Evolutionary conservation across 2,113 vertebrate genomes (phyloP).

Genomic region (Tragulus kanchil): DNA sequence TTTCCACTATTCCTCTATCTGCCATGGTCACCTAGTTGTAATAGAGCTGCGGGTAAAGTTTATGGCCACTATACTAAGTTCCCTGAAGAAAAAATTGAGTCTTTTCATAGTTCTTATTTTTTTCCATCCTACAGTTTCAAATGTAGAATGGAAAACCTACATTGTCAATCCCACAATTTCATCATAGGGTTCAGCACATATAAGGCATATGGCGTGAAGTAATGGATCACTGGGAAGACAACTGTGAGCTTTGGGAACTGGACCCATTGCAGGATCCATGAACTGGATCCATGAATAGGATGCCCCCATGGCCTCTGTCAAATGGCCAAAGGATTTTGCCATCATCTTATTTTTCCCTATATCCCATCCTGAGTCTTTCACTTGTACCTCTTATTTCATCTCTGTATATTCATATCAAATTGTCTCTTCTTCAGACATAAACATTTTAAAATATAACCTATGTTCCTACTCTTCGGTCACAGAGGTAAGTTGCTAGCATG

Average conservation of each 20-base stretch:
- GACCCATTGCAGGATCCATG: background rate
- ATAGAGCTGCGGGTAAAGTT: fast-evolving
- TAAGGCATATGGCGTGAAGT: background rate
- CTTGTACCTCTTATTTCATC: background rate
- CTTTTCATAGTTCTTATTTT: background rate
- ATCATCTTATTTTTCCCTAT: background rate
- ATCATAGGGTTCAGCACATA: background rate
- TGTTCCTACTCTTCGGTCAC: fast-evolving
- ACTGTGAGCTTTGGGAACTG: background rate
- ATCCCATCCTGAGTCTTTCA: no score
- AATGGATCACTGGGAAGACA: background rate
- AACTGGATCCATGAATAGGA: background rate
- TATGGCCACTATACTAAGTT: background rate
- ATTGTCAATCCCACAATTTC: no score
- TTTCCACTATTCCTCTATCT: background rate
- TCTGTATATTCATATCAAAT: background rate
- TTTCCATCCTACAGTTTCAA: background rate
- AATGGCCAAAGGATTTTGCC: fast-evolving
- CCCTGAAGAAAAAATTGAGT: background rate
- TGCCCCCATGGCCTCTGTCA: background rate
- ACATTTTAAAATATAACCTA: background rate
- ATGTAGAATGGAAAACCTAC: background rate
- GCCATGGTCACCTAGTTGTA: background rate
- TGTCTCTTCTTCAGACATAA: background rate
- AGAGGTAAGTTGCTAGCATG: background rate